These are phyloP conservation scores for Cerceris rybyensis DNA, from an alignment of 2,888 invertebrate genomes.

Conservation along the genomic window DNA sequence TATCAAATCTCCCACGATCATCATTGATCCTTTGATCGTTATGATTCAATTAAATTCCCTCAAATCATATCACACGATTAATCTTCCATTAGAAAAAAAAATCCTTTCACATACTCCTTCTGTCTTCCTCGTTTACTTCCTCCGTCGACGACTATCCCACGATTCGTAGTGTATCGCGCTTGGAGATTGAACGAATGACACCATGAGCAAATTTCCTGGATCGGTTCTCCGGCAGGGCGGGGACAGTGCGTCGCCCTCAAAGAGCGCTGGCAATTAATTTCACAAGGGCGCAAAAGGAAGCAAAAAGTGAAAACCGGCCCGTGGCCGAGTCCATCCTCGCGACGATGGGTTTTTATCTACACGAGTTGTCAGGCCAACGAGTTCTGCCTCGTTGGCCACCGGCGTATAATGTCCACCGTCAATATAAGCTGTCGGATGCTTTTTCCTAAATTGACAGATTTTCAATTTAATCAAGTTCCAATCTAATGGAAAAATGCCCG, in stretches of 20 bases:
- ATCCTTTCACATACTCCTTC: no score
- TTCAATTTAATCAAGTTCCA: slow-evolving; percentile 81
- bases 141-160: slow-evolving; percentile 11
- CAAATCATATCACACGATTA: slow-evolving; percentile 22
- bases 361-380: slow-evolving; percentile 78
- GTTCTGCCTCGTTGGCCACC: slow-evolving; percentile 72
- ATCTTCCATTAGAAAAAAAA: no score
- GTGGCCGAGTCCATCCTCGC: slow-evolving; percentile 56
- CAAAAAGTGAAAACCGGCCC: slow-evolving; percentile 61
- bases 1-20: no score
- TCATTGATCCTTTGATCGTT: no score
- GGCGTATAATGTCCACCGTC: slow-evolving; percentile 78
- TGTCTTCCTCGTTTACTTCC: no score
- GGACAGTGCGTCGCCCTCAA: slow-evolving; percentile 62
- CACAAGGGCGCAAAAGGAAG: slow-evolving; percentile 68
- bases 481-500: slow-evolving; percentile 81
- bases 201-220: slow-evolving; percentile 60
- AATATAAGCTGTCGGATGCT: slow-evolving; percentile 80
- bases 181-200: slow-evolving; percentile 66
- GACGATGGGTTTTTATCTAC: slow-evolving; percentile 71
- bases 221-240: slow-evolving; percentile 32
- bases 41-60: slow-evolving; percentile 24
- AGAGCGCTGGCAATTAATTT: slow-evolving; percentile 70
- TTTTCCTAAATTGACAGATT: slow-evolving; percentile 82
- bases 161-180: slow-evolving; percentile 42